A percentile compares a stretch with the other conserved stretches of the same genome.
These are phyloP conservation scores for Limulus polyphemus DNA, from an alignment of 2,888 invertebrate species.

Conservation along the genomic window DNA sequence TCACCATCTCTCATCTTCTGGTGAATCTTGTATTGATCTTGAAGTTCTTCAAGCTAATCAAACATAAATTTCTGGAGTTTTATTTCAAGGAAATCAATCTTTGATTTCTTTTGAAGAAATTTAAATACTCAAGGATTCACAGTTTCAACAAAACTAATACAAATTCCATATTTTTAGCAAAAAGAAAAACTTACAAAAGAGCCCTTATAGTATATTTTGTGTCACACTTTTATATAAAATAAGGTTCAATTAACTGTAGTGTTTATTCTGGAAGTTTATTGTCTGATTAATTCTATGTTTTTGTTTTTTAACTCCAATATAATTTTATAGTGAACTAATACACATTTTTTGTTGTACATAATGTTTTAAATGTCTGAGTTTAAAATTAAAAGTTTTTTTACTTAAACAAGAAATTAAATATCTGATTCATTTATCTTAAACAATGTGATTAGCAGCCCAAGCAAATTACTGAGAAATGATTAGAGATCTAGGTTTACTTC, in stretches of 20 bases:
- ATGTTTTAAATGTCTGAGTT: no score
- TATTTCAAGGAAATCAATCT: background rate
- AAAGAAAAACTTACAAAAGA: background rate
- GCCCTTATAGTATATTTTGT: background rate
- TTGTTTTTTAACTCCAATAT: background rate
- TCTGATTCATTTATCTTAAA: no score
- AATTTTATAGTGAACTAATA: background rate
- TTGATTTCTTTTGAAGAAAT: constrained; percentile 4
- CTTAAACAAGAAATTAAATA: no score
- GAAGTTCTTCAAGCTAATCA: constrained; percentile 39
- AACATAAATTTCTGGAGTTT: constrained; percentile 16
- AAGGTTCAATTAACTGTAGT: background rate
- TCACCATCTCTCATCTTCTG: constrained; percentile 41
- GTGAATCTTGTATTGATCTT: constrained; percentile 41
- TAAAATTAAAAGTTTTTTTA: no score
- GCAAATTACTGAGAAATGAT: no score
- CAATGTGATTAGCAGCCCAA: no score
- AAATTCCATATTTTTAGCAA: background rate
- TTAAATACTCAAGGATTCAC: background rate
- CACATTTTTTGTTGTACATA: no score
- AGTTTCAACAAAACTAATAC: background rate
- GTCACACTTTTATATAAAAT: background rate
- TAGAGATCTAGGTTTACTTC: no score
- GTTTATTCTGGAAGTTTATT: background rate
- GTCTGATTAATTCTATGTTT: background rate